These are phyloP conservation scores for Seriola dumerili DNA, from an alignment of 2,113 vertebrate genomes.

Conservation along the genomic window DNA sequence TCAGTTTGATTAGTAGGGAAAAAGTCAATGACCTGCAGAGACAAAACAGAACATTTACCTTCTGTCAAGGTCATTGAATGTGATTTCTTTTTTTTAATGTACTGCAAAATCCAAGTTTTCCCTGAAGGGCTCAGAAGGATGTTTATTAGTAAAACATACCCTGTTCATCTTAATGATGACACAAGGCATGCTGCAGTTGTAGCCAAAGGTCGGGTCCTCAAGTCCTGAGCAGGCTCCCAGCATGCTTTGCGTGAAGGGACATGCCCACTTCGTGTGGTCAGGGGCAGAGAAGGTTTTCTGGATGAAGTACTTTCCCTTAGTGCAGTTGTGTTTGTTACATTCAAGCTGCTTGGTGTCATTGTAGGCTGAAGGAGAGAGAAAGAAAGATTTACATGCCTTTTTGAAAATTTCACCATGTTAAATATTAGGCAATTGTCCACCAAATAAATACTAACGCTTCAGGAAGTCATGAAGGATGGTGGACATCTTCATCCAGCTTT, in stretches of 20 bases:
- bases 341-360: slow-evolving; percentile 83
- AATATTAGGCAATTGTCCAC: neutral
- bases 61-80: neutral
- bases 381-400: neutral
- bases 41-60: slow-evolving; percentile 5
- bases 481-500: slow-evolving; percentile 84
- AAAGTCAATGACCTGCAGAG: slow-evolving; percentile 88
- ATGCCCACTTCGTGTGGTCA: slow-evolving; percentile 87
- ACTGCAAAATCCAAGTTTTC: neutral
- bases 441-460: slow-evolving; percentile 78
- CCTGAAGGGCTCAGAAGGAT: neutral
- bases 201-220: slow-evolving; percentile 88
- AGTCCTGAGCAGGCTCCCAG: slow-evolving; percentile 89
- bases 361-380: slow-evolving; percentile 82
- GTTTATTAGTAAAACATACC: slow-evolving; percentile 72
- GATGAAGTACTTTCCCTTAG: slow-evolving; percentile 81
- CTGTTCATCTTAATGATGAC: slow-evolving; percentile 95
- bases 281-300: slow-evolving; percentile 84
- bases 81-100: neutral
- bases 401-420: neutral
- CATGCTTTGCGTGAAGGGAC: slow-evolving; percentile 88
- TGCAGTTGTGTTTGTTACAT: slow-evolving; percentile 83
- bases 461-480: slow-evolving; percentile 85
- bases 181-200: slow-evolving; percentile 87
- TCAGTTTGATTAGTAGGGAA: slow-evolving; percentile 80